Base-by-base conservation (phyloP, 1,140 invertebrate genomes). In the Lepidurus packardi region DNA sequence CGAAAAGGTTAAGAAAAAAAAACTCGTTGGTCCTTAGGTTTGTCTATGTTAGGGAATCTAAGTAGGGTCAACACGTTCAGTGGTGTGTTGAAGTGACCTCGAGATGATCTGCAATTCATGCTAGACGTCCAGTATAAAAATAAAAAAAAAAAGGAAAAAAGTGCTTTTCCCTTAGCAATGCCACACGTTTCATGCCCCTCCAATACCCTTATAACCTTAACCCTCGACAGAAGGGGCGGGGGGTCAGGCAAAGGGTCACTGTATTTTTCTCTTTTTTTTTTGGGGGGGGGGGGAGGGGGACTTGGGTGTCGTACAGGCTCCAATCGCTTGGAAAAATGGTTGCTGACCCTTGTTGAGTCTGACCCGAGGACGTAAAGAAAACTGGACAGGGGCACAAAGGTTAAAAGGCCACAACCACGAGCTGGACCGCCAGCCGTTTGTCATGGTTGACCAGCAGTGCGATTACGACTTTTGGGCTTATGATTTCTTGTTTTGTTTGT, bases 371-470 rank as follows among this genome's bases (percentile, higher is more conserved):
- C 53, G 53, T 65, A 65, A 65, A 65, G 53, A 65, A 65, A 21
- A 16, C 53, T 65, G 53, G 53, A 65, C 53, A 47, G 21, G 53
- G 53, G 53, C 16, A 65, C 53, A 65, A 65, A 65, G 53, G 53
- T 65, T 65, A 65, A 65, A 65, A 65, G 53, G 21, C 53, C 53
- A 65, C 53, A 65, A 16, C 53, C 53, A 13, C 16, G 53, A 65
- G 45, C 16, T 47, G 45, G 45, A 16, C 53, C 53, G 13, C 16
- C 53, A 65, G 13, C 53, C 53, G 53, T 65, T 65, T 65, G 53
- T 65, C 53, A 21, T 65, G 53, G 53, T 65, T 65, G 53, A 65
- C 9, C 53, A 65, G 53, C 53, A 21, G 53, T 65, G 53, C 53
- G 53, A 13, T 13, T 16, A 65, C 53, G 34, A 34, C 34, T 34